Conservation (phyloP, 2,888 invertebrate genomes). For the Ctena decussata region DNA sequence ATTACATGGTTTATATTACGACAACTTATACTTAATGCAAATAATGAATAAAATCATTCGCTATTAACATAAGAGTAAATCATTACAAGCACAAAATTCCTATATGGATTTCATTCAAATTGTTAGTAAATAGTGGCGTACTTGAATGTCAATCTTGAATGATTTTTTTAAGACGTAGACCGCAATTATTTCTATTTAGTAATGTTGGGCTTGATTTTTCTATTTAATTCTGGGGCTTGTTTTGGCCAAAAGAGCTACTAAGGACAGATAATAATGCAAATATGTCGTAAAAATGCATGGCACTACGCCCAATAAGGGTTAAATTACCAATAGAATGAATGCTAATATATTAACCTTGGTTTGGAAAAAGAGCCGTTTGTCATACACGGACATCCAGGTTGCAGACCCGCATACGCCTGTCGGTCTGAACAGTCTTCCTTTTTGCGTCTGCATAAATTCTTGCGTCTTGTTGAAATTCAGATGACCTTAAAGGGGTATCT, state of each 20-base stretch:
- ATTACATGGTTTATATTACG: no score
- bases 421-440: no score
- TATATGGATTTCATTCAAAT: background rate
- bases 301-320: slow-evolving; percentile 25
- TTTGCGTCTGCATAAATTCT: no score
- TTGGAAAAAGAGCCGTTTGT: no score
- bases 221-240: no score
- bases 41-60: no score
- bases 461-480: no score
- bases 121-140: background rate
- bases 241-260: background rate
- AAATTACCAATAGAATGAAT: slow-evolving; percentile 36
- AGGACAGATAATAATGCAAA: background rate
- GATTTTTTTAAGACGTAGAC: background rate
- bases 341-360: slow-evolving; percentile 1
- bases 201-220: background rate
- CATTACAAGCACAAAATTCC: slow-evolving; percentile 2
- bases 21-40: no score
- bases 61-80: background rate
- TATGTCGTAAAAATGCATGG: slow-evolving; percentile 32
- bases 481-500: no score
- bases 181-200: slow-evolving; percentile 1
- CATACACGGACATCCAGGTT: no score
- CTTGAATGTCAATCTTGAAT: background rate
- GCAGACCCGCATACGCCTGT: no score